Base-by-base conservation (phyloP, 2,797 vertebrate genomes). In the Syndactyla subalaris region DNA sequence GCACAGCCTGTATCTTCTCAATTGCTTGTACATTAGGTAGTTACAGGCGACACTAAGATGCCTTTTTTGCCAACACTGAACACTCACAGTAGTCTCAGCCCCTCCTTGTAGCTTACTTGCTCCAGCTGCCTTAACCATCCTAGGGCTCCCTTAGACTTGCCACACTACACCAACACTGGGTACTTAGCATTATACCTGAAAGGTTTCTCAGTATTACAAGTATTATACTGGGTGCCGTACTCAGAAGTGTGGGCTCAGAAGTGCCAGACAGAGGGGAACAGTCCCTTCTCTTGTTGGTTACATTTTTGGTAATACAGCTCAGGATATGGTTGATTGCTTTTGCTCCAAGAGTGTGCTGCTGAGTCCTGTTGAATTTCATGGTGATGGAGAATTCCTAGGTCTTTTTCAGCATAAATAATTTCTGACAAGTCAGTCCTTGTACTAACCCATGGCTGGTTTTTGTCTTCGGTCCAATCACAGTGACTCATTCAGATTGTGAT, bases 131-230 rank as follows among this genome's bases (percentile, higher is more conserved):
- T 76, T 59, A 65, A n/a, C 14, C 3, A 0, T 78, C 59, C 36
- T 38, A 41, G 55, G 55, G 5, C 17, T 78, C 10, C 41, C 13
- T 58, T 54, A 67, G 51, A 52, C n/a, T 82, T 89, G 48, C 15
- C 82, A 2, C n/a, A 3, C 22, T 43, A 12, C 0, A 1, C 59
- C 21, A 34, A 1, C 54, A n/a, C 16, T 14, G 38, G 20, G 7
- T 61, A 26, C 22, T 73, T 43, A 13, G 12, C 51, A 21, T 49
- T 66, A 29, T 22, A 27, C 9, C 51, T 82, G 4, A 4, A n/a
- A n/a, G 8, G 7, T 58, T 70, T 91, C 24, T 62, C 45, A 55
- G 12, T n/a, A 15, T 41, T 67, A 29, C 34, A 80, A 77, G 14
- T 39, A 10, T 3, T 41, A 11, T 8, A 15, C 59, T 77, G 62